Percentiles rank a stretch among this genome's conserved stretches.
These are phyloP conservation scores for Leptoteleia sp. DNA, from an alignment of 1,140 invertebrate species.

Conservation along the genomic window DNA sequence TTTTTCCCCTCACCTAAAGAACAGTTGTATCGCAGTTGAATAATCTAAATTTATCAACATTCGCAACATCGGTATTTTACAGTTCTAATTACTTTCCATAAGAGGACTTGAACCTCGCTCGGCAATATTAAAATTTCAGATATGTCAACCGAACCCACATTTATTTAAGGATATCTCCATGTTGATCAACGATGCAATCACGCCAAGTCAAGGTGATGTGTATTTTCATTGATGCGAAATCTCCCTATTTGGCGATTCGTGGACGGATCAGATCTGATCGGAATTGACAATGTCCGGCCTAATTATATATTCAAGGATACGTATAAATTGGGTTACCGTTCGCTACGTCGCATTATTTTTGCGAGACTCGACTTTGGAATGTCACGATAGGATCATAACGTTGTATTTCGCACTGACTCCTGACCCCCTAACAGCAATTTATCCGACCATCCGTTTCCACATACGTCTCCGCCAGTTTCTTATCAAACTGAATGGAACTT, in stretches of 20 bases:
- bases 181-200: constrained; percentile 12
- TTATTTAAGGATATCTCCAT: too few relatives aligned
- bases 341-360: constrained; percentile 12
- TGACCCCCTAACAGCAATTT: constrained; percentile 25
- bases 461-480: neutral
- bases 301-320: constrained; percentile 46
- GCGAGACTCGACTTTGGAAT: constrained; percentile 9
- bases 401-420: constrained; percentile 19
- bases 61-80: too few relatives aligned
- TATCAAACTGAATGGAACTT: constrained; percentile 5
- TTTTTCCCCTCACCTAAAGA: too few relatives aligned
- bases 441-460: constrained; percentile 19
- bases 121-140: too few relatives aligned
- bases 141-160: too few relatives aligned
- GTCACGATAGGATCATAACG: constrained; percentile 27
- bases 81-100: too few relatives aligned
- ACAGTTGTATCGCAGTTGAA: too few relatives aligned
- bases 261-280: constrained; percentile 26
- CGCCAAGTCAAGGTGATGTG: constrained; percentile 23
- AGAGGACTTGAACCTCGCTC: too few relatives aligned
- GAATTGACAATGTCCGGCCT: constrained; percentile 35
- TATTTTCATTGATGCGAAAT: constrained; percentile 34
- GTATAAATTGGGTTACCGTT: constrained; percentile 40
- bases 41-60: too few relatives aligned
- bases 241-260: constrained; percentile 33